phyloP scores from a whole-genome alignment of 2,797 vertebrate genomes.

The Hydrophis major region DNA sequence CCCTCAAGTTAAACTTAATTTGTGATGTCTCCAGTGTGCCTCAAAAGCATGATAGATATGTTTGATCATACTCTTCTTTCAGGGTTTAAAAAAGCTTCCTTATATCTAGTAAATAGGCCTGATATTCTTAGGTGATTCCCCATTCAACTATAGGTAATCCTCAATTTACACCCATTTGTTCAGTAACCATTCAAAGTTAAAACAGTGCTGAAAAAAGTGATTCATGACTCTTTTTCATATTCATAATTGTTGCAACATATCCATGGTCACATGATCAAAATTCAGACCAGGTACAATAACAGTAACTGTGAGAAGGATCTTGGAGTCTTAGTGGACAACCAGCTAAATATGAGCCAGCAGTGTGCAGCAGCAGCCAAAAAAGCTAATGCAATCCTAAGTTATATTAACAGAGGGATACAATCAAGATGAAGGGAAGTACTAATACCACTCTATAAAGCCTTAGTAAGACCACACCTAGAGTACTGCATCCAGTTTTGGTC shows the following conservation, averaged over 20 bases:
- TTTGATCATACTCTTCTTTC: neutral
- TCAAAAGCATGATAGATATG: neutral
- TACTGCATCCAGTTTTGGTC: too few relatives aligned
- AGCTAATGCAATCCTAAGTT: too few relatives aligned
- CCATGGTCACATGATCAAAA: neutral
- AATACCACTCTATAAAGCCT: too few relatives aligned
- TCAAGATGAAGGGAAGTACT: too few relatives aligned
- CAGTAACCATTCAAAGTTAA: neutral
- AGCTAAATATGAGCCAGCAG: too few relatives aligned
- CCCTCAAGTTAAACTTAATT: neutral
- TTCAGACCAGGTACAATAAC: neutral
- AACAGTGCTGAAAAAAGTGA: neutral
- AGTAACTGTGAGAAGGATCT: too few relatives aligned
- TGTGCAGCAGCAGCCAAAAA: too few relatives aligned
- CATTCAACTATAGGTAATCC: neutral
- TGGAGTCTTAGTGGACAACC: too few relatives aligned
- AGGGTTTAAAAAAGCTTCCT: neutral
- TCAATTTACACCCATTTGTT: neutral
- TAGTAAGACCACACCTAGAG: too few relatives aligned
- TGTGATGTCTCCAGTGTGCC: neutral
- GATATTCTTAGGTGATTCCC: neutral
- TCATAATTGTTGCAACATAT: neutral
- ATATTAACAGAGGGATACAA: too few relatives aligned
- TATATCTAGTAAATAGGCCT: neutral
- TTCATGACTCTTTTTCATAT: neutral